Evolutionary conservation across 2,797 vertebrate genomes (phyloP).

Genomic region (Notolepis coatsorum): DNA sequence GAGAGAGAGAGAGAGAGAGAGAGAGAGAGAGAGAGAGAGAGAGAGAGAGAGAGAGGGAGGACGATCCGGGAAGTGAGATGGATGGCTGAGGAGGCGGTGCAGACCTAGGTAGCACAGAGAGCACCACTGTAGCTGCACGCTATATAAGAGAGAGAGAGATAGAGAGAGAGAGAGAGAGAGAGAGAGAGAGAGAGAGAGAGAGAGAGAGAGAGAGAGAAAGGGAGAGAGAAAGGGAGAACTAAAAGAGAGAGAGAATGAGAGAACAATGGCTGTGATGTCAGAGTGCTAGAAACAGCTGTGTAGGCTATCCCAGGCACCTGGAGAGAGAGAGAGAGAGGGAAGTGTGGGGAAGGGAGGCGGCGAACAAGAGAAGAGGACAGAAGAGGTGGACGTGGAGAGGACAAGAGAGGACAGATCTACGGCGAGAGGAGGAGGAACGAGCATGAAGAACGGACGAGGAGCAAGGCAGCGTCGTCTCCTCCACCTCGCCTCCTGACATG

Average conservation of each 20-base stretch:
- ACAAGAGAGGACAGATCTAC: slow-evolving; percentile 1
- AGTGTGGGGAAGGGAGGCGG: slow-evolving; percentile 2
- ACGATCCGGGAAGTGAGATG: slow-evolving; percentile 63
- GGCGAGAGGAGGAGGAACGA: slow-evolving; percentile 37
- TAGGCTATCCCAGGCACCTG: no score
- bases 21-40: slow-evolving; percentile 32
- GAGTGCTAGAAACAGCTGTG: slow-evolving; percentile 21
- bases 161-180: background rate
- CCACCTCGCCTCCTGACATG: slow-evolving; percentile 49
- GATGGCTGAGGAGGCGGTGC: slow-evolving; percentile 66
- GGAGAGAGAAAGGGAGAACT: background rate
- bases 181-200: slow-evolving; percentile 25
- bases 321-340: slow-evolving; percentile 25
- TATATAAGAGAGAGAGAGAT: slow-evolving; percentile 15
- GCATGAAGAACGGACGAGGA: slow-evolving; percentile 28
- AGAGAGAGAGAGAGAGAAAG: slow-evolving; percentile 14
- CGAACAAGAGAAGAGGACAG: slow-evolving; percentile 12
- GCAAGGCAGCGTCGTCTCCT: slow-evolving; percentile 38
- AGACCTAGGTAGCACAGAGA: slow-evolving; percentile 49
- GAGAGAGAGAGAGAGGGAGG: slow-evolving; percentile 46
- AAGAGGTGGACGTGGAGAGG: slow-evolving; percentile 24
- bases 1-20: slow-evolving; percentile 10
- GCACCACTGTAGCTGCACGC: slow-evolving; percentile 61
- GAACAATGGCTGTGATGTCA: slow-evolving; percentile 8
- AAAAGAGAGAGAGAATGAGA: slow-evolving; percentile 7